These are phyloP conservation scores for Beroe ovata DNA, from an alignment of 37 sponge, comb jelly and placozoan species.

Conservation along the genomic window DNA sequence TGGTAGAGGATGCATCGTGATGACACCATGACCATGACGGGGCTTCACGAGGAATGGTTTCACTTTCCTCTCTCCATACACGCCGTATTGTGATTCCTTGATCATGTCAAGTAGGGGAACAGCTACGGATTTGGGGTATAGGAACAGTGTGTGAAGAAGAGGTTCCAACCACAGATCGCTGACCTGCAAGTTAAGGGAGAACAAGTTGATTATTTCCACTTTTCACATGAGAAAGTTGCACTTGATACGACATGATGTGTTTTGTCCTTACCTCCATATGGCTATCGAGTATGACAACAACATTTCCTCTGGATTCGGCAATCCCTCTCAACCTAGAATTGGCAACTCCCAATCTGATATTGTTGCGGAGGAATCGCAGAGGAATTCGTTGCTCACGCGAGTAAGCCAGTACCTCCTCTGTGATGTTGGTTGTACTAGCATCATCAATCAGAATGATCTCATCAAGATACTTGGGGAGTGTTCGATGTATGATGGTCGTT, in stretches of 20 bases:
- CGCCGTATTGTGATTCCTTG: background rate
- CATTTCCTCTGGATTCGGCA: background rate
- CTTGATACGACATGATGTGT: too few relatives aligned
- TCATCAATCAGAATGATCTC: conserved; percentile 62
- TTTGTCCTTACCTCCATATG: conserved; percentile 57
- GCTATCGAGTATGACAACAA: conserved; percentile 35
- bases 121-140: background rate
- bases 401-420: conserved; percentile 34
- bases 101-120: conserved; percentile 14
- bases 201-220: too few relatives aligned
- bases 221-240: too few relatives aligned
- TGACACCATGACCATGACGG: conserved; percentile 1
- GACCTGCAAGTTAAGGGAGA: too few relatives aligned
- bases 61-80: background rate
- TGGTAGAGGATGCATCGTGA: background rate
- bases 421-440: conserved; percentile 2
- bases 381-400: background rate
- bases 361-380: background rate
- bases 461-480: conserved; percentile 9
- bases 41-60: background rate
- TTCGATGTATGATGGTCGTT: conserved; percentile 37
- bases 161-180: conserved; percentile 53
- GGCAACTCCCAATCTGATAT: conserved; percentile 4
- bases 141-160: background rate
- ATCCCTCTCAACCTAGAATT: conserved; percentile 20